These are phyloP conservation scores for Myrmophylax atrothorax DNA, from an alignment of 2,113 vertebrate genomes.

Conservation along the genomic window DNA sequence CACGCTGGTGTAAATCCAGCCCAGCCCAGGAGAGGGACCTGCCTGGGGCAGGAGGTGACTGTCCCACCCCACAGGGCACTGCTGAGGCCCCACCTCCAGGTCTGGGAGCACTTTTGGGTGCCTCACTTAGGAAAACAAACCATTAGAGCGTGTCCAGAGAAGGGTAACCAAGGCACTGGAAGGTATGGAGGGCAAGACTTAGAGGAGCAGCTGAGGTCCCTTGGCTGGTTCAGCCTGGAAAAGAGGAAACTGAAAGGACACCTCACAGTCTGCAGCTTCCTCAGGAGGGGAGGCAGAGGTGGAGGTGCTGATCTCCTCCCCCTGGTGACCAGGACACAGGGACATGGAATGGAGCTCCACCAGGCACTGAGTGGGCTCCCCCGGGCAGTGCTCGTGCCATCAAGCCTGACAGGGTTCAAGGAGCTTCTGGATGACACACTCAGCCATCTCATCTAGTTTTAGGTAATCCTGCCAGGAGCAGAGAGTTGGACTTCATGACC, in stretches of 20 bases:
- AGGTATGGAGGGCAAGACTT: no score
- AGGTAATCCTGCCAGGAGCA: background rate
- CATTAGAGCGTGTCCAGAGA: background rate
- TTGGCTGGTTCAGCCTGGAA: no score
- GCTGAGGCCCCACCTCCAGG: background rate
- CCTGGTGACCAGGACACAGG: no score
- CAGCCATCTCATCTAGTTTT: background rate
- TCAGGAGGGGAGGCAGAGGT: no score
- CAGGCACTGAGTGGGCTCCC: background rate
- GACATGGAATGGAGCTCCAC: no score
- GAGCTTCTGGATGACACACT: background rate
- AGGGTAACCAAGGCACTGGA: background rate
- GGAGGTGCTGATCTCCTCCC: no score
- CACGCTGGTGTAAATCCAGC: background rate
- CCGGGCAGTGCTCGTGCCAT: background rate
- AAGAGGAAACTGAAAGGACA: no score
- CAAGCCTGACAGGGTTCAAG: background rate
- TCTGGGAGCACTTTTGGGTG: background rate
- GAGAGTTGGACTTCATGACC: no score
- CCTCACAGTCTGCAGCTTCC: no score
- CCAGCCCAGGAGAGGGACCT: background rate
- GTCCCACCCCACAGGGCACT: background rate
- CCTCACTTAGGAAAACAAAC: background rate
- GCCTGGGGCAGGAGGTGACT: background rate
- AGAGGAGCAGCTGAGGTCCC: no score